Evolutionary conservation across 2,113 vertebrate genomes (phyloP), one percentile per base, ranked within the genome.

Genomic region (Silurus meridionalis): DNA sequence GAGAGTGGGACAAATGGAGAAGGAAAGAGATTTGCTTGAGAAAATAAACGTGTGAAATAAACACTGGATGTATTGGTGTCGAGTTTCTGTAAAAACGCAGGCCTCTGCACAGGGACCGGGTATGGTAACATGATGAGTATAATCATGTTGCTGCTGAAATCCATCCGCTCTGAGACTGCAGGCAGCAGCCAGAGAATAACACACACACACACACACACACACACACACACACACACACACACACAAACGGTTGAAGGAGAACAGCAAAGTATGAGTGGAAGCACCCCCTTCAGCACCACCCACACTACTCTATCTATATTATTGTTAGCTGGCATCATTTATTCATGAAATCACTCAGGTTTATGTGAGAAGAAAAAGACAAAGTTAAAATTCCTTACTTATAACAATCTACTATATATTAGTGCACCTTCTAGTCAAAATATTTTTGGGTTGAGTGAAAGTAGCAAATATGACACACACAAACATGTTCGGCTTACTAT

Each of bases 11-110:
- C 84, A 71, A 84, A 85, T 85, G 90, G 88, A 92, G 78, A 87
- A 90, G 92, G 91, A 93, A 37, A 92, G 88, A 81, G 61, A 91
- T 91, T 89, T 88, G 90, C 87, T 90, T 92, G 93, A 90, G 91
- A 93, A 94, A 94, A 94, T 90, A 94, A 94, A 92, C 88, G 78
- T 91, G 89, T 81, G 92, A 92, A 94, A 92, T 88, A 90, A 92
- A 92, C 85, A 91, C 87, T 71, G 60, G 53, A 86, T 28, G 60
- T 25, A 82, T 57, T 37, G 64, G 83, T 85, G 58, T 94, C 84
- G 9, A 81, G 91, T 94, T 94, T 91, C 91, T 72, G 90, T 90
- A 91, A 93, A 90, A 92, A 89, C 88, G 84, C 60, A 69, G 87
- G 83, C 64, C n/a, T 85, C 77, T 67, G 87, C 88, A 60, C 85